Evolutionary conservation across 2,888 invertebrate species (phyloP).

Genomic region (Pheosia gnoma): DNA sequence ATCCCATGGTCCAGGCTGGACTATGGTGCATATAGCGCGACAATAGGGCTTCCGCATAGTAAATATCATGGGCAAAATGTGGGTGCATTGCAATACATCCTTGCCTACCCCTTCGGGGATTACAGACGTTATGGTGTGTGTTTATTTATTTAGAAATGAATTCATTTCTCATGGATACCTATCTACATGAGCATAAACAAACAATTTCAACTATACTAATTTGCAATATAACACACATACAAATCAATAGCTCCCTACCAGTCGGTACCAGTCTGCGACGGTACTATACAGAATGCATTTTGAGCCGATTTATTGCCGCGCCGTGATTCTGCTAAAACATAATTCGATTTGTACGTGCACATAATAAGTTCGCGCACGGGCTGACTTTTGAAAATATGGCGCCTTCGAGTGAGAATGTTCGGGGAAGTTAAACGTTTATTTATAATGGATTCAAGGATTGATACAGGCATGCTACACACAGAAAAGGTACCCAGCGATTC

Average conservation of each 20-base stretch:
- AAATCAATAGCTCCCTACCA: constrained; percentile 19
- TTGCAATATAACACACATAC: constrained; percentile 6
- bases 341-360: constrained; percentile 53
- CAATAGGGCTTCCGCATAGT: no score
- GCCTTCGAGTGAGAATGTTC: constrained; percentile 12
- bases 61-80: no score
- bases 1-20: no score
- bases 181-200: no score
- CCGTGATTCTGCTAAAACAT: constrained; percentile 57
- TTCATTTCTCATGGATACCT: no score
- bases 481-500: no score
- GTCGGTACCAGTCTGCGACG: constrained; percentile 30
- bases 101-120: no score
- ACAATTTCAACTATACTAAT: background rate
- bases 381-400: constrained; percentile 32
- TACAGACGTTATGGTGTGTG: no score
- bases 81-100: no score
- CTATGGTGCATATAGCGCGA: no score
- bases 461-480: background rate
- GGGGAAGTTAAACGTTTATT: constrained; percentile 4
- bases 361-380: constrained; percentile 30
- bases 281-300: constrained; percentile 40
- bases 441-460: background rate
- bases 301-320: constrained; percentile 41
- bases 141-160: no score